Conservation (phyloP, 2,888 invertebrate genomes). For the Acanthosepion pharaonis region DNA sequence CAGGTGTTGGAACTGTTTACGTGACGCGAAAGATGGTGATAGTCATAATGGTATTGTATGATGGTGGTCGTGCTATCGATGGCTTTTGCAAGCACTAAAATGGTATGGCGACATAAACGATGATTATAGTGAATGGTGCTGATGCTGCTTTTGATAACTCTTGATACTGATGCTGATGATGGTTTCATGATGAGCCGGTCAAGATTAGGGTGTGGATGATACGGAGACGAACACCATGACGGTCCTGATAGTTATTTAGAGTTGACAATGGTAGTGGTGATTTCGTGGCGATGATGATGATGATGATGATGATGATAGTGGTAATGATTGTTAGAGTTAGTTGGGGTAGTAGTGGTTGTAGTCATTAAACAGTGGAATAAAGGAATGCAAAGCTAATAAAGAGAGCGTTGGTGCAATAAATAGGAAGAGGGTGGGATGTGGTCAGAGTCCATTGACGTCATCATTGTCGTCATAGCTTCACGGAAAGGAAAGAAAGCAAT, state of each 20-base stretch:
- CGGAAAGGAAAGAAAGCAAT: not conserved
- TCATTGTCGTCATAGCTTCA: slow-evolving; percentile 10
- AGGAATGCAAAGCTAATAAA: not conserved
- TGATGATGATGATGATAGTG: not conserved
- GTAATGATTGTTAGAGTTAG: not conserved
- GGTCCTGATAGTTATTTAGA: not conserved
- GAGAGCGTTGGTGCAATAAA: slow-evolving; percentile 11
- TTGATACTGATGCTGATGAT: not conserved
- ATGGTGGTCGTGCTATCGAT: not conserved
- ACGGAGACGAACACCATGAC: not conserved
- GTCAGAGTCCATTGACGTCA: slow-evolving; percentile 33
- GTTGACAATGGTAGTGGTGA: not conserved
- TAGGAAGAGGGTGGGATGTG: slow-evolving; percentile 8
- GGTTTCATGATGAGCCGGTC: not conserved
- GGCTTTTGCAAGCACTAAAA: not conserved
- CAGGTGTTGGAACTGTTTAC: too few species aligned
- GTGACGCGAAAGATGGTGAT: not conserved
- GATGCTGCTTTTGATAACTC: not conserved
- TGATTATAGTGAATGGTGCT: not conserved
- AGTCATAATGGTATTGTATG: not conserved
- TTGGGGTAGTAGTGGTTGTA: too few species aligned
- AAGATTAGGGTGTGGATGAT: not conserved
- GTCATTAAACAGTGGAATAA: not conserved
- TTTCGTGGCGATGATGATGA: not conserved
- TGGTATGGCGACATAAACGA: not conserved